Evolutionary conservation across 2,888 invertebrate genomes (phyloP).

Genomic region (Lagria hirta): DNA sequence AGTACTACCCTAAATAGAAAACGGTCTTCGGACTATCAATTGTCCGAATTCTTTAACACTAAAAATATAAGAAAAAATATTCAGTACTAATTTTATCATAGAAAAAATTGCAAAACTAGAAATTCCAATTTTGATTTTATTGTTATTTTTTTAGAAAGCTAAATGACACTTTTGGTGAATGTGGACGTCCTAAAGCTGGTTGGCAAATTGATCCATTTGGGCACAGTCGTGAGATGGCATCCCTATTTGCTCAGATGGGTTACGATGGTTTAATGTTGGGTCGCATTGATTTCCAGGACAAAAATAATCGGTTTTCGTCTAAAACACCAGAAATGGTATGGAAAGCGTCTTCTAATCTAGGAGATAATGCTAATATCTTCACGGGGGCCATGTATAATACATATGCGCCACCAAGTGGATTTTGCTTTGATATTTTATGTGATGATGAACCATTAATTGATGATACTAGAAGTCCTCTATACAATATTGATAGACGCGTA

Average conservation of each 20-base stretch:
- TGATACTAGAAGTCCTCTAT: constrained; percentile 75
- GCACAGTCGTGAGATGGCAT: constrained; percentile 84
- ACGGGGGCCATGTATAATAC: constrained; percentile 76
- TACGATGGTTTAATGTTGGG: constrained; percentile 88
- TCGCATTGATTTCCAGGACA: constrained; percentile 86
- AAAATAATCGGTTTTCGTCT: constrained; percentile 59
- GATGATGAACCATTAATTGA: constrained; percentile 84
- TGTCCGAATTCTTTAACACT: too few relatives aligned
- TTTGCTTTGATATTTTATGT: constrained; percentile 91
- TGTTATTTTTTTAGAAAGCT: constrained; percentile 51
- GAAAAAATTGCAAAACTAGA: too few relatives aligned
- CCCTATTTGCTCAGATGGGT: constrained; percentile 78
- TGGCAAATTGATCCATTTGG: constrained; percentile 90
- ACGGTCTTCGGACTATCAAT: too few relatives aligned
- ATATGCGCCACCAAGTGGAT: constrained; percentile 85
- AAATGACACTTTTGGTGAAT: constrained; percentile 70
- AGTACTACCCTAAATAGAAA: too few relatives aligned
- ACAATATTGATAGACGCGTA: constrained; percentile 72
- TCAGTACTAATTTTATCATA: too few relatives aligned
- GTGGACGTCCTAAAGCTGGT: constrained; percentile 72
- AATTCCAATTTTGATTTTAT: too few relatives aligned
- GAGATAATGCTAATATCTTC: constrained; percentile 60
- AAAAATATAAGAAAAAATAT: not conserved
- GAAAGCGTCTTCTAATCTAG: constrained; percentile 71
- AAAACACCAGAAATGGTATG: constrained; percentile 83